A percentile compares a stretch with the other conserved stretches of the same genome.
Conservation (phyloP, 2,888 invertebrate genomes). For the Invenusta paracnida region DNA sequence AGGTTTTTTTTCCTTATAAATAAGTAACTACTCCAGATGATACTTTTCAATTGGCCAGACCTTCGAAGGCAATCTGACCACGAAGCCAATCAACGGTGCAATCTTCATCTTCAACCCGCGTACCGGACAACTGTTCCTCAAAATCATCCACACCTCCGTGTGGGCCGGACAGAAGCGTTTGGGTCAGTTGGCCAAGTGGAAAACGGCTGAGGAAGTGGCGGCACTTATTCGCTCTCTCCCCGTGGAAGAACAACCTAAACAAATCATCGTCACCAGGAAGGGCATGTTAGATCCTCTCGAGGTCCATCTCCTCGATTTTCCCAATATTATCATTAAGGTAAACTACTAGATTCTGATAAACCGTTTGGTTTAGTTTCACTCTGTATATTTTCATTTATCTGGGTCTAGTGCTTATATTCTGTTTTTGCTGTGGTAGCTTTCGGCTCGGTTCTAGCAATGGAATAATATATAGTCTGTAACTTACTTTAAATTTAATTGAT, state of each 20-base stretch:
- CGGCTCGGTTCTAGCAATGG: too few species aligned
- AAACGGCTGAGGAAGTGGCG: slow-evolving; percentile 99
- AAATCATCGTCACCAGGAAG: slow-evolving; percentile 97
- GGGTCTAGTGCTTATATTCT: too few species aligned
- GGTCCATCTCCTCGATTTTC: slow-evolving; percentile 98
- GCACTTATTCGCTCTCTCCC: slow-evolving; percentile 95
- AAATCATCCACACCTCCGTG: slow-evolving; percentile 98
- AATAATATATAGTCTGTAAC: too few species aligned
- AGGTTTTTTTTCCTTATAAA: too few species aligned
- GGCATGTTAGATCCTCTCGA: slow-evolving; percentile 99
- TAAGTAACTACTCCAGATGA: too few species aligned
- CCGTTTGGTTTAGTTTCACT: not conserved
- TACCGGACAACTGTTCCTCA: slow-evolving; percentile 94
- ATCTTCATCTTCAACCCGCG: slow-evolving; percentile 99
- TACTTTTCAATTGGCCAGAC: too few species aligned
- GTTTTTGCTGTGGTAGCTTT: too few species aligned
- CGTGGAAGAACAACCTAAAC: slow-evolving; percentile 98
- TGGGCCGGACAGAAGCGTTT: slow-evolving; percentile 99
- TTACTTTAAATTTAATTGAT: too few species aligned
- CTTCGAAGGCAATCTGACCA: slow-evolving; percentile 96
- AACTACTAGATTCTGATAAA: not conserved
- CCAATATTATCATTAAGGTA: slow-evolving; percentile 97
- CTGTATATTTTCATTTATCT: too few species aligned
- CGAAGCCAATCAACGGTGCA: slow-evolving; percentile 98
- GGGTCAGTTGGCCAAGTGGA: slow-evolving; percentile 98